These are phyloP conservation scores for Haplotaxodon microlepis DNA, from an alignment of 2,113 vertebrate genomes.

Conservation along the genomic window DNA sequence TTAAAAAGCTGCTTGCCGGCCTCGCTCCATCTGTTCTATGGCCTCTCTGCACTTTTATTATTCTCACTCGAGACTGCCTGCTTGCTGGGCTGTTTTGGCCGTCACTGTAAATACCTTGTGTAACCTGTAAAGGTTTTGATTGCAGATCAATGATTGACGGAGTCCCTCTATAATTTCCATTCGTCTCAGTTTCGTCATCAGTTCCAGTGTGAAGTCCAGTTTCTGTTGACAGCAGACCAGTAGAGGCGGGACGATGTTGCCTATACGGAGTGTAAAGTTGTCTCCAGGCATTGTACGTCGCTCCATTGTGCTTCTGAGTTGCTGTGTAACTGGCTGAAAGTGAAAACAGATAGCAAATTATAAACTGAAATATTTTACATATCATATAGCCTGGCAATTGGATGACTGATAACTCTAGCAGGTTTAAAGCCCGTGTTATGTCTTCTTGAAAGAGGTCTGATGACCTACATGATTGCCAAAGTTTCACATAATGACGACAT, in stretches of 20 bases:
- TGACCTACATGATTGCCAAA: rapidly evolving
- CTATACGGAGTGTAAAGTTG: not conserved
- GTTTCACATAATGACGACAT: not conserved
- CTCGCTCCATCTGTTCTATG: not conserved
- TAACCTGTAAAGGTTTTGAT: not conserved
- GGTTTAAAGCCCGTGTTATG: not conserved
- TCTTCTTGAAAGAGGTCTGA: not conserved
- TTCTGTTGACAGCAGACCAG: not conserved
- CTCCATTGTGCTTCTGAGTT: not conserved
- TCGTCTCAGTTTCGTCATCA: not conserved
- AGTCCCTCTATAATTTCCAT: not conserved
- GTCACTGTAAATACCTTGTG: not conserved
- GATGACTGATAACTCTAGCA: not conserved
- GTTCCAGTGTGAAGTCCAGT: not conserved
- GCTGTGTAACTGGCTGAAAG: not conserved
- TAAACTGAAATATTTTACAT: not conserved
- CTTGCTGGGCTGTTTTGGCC: not conserved
- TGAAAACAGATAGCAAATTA: not conserved
- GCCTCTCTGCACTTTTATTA: not conserved
- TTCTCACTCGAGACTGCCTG: not conserved
- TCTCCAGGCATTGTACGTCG: not conserved
- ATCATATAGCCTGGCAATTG: not conserved
- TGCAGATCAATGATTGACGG: not conserved
- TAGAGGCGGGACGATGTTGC: not conserved
- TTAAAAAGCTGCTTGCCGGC: not conserved